phyloP scores from a whole-genome alignment of 2,113 vertebrate genomes.

The Potamarius usumacintae region DNA sequence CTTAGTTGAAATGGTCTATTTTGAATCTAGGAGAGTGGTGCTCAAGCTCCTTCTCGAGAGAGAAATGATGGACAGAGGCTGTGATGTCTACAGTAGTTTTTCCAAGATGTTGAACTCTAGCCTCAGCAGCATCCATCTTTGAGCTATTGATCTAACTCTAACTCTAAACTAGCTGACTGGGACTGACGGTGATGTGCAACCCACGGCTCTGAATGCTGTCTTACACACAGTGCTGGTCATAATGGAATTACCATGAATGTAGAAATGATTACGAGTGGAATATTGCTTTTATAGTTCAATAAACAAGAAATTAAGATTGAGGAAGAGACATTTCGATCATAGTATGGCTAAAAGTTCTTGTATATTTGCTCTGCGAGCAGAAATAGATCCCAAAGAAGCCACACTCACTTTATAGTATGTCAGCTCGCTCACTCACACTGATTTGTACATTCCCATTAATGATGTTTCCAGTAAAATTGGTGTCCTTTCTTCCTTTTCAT shows the following conservation, averaged over 20 bases:
- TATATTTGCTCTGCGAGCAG: not conserved
- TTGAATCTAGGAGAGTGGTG: not conserved
- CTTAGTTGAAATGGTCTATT: not conserved
- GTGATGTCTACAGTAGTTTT: not conserved
- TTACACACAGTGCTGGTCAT: too few species aligned
- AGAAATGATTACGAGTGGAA: too few species aligned
- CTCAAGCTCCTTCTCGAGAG: not conserved
- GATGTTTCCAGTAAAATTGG: not conserved
- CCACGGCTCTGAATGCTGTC: too few species aligned
- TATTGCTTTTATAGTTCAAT: not conserved
- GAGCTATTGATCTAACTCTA: not conserved
- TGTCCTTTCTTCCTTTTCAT: too few species aligned
- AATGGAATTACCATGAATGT: too few species aligned
- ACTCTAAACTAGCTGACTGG: not conserved
- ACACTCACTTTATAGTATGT: not conserved
- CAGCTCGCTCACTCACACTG: not conserved
- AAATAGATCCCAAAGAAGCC: not conserved
- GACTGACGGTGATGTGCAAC: not conserved
- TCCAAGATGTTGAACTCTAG: not conserved
- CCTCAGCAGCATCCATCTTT: not conserved
- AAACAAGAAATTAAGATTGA: not conserved
- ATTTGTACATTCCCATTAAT: not conserved
- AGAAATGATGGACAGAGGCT: not conserved
- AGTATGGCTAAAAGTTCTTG: not conserved
- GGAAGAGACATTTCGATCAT: not conserved